Evolutionary conservation across 2,113 vertebrate genomes (phyloP).

Genomic region (Halichoeres trimaculatus): DNA sequence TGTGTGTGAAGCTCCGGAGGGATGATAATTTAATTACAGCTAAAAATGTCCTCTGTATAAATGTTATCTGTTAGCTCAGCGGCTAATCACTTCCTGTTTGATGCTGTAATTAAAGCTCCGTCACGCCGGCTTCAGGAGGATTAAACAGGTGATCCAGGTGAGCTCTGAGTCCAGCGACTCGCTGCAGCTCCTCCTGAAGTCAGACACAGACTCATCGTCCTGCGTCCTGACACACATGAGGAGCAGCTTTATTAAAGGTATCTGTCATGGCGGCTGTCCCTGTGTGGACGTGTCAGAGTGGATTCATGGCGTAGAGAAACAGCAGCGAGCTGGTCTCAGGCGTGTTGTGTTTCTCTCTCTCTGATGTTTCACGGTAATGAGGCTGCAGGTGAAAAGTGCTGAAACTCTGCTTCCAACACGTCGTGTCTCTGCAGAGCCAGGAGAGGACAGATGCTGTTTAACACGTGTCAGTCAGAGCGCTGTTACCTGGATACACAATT

Average conservation of each 20-base stretch:
- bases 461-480: constrained; percentile 4
- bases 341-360: background rate
- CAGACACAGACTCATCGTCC: constrained; percentile 66
- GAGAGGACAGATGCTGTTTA: constrained; percentile 20
- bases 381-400: constrained; percentile 21
- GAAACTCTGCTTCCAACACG: constrained; percentile 8
- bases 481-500: constrained; percentile 16
- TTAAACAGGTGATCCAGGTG: constrained; percentile 13
- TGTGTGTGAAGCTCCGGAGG: constrained; percentile 25
- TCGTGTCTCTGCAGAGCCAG: background rate
- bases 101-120: constrained; percentile 52
- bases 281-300: constrained; percentile 70
- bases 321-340: constrained; percentile 3
- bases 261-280: constrained; percentile 76
- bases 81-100: constrained; percentile 45
- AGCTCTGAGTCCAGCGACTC: constrained; percentile 33
- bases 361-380: constrained; percentile 52
- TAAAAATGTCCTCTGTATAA: constrained; percentile 36
- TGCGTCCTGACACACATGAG: constrained; percentile 69
- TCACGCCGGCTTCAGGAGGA: constrained; percentile 47
- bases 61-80: constrained; percentile 25
- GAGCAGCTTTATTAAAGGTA: constrained; percentile 80
- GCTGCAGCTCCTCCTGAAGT: background rate
- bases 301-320: constrained; percentile 75
- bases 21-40: constrained; percentile 50